A percentile compares a stretch with the other conserved stretches of the same genome.
These are phyloP conservation scores for Doryteuthis pealeii DNA, from an alignment of 1,140 invertebrate genomes.

Conservation along the genomic window DNA sequence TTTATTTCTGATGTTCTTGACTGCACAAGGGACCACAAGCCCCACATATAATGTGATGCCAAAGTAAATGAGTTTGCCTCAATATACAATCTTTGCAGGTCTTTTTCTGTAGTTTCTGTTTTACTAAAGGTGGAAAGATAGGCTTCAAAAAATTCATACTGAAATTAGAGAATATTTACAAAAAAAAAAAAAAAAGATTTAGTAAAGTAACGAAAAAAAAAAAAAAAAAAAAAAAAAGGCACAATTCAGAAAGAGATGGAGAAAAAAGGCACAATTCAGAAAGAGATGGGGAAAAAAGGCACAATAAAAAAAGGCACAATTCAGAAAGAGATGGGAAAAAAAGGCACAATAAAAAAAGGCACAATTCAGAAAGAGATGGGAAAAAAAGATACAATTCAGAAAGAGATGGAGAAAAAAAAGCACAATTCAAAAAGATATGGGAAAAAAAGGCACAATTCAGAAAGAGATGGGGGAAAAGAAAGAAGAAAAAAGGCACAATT, in stretches of 20 bases:
- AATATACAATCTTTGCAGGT: conserved; percentile 64
- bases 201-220: not conserved
- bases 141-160: conserved; percentile 49
- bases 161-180: conserved; percentile 24
- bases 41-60: conserved; percentile 92
- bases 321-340: no score
- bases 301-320: not conserved
- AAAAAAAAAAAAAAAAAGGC: not conserved
- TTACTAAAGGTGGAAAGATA: conserved; percentile 43
- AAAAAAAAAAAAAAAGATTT: no score
- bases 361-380: no score
- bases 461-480: no score
- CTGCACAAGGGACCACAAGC: conserved; percentile 87
- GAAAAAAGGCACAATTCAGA: not conserved
- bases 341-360: no score
- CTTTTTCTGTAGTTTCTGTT: conserved; percentile 40
- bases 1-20: conserved; percentile 83
- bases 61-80: conserved; percentile 83
- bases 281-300: not conserved
- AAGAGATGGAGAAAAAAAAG: no score
- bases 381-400: no score
- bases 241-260: not conserved
- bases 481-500: no score
- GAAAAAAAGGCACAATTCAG: no score
- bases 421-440: no score